Evolutionary conservation across 2,113 vertebrate species (phyloP).

Genomic region (Oxygymnocypris stewartii): DNA sequence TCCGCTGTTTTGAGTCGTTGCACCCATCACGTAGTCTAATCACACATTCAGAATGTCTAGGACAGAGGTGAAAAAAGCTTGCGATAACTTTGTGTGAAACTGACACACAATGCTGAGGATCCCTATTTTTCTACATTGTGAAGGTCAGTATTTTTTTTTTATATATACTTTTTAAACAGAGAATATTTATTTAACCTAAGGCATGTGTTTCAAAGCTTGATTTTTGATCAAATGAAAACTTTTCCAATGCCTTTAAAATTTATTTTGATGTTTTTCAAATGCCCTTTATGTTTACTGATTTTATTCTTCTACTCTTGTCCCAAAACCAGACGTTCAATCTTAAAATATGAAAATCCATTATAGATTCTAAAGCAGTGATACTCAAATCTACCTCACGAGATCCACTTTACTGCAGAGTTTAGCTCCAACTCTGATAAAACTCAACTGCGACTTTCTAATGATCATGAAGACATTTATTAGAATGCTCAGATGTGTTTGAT

Average conservation of each 20-base stretch:
- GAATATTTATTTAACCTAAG: neutral
- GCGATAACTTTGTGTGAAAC: neutral
- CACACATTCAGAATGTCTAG: slow-evolving; percentile 48
- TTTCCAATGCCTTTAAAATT: neutral
- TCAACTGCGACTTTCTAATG: too few relatives aligned
- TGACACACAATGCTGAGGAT: slow-evolving; percentile 23
- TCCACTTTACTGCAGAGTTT: too few relatives aligned
- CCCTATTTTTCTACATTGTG: neutral
- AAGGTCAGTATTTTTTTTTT: slow-evolving; percentile 25
- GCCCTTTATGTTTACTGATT: neutral
- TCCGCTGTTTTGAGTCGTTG: slow-evolving; percentile 51
- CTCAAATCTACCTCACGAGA: too few relatives aligned
- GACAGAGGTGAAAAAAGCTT: neutral
- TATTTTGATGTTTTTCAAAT: neutral
- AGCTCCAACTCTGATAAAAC: too few relatives aligned
- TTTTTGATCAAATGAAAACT: neutral
- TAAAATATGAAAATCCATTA: too few relatives aligned
- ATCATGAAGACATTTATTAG: too few relatives aligned
- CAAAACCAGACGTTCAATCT: neutral
- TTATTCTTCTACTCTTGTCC: neutral
- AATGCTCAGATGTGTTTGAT: too few relatives aligned
- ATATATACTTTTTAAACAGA: neutral
- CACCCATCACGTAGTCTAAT: slow-evolving; percentile 30
- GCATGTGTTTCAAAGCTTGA: neutral
- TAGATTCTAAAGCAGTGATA: too few relatives aligned